Evolutionary conservation across 2,113 vertebrate genomes (phyloP).

Genomic region (Smithornis capensis): DNA sequence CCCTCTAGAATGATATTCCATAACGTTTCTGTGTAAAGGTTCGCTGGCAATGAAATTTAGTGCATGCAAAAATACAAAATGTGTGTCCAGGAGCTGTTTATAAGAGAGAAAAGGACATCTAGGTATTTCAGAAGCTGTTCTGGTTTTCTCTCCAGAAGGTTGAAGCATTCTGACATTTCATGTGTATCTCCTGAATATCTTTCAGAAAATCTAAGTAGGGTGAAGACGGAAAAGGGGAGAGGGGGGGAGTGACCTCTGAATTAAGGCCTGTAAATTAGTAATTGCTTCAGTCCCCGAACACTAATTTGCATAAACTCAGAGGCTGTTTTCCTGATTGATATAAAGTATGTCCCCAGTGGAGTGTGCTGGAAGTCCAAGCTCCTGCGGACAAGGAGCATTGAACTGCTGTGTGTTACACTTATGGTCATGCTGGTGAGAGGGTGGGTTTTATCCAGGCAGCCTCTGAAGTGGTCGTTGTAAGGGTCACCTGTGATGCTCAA

Average conservation of each 20-base stretch:
- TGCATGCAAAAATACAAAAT: constrained; percentile 15
- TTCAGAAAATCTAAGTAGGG: not conserved
- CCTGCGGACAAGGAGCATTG: rapidly evolving
- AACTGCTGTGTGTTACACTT: rapidly evolving
- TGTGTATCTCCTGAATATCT: not conserved
- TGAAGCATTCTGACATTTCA: not conserved
- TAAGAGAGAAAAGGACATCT: not conserved
- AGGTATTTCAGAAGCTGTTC: not conserved
- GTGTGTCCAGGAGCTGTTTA: not conserved
- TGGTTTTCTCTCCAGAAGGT: not conserved
- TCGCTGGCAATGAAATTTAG: constrained; percentile 35
- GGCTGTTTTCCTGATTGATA: constrained; percentile 7
- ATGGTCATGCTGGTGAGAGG: rapidly evolving
- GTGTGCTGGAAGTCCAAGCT: not conserved
- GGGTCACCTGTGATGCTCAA: not conserved
- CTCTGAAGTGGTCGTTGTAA: rapidly evolving
- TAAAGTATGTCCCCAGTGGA: not conserved
- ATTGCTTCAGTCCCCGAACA: not conserved
- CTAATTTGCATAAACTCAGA: not conserved
- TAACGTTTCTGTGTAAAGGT: not conserved
- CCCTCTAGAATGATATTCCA: not conserved
- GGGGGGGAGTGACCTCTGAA: not conserved
- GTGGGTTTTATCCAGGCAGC: not conserved
- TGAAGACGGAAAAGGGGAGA: not conserved
- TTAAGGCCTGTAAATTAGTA: not conserved